Percentiles rank a stretch among this genome's conserved stretches.
phyloP scores from a whole-genome alignment of 1,140 invertebrate genomes.

The Dreissena rostriformis region DNA sequence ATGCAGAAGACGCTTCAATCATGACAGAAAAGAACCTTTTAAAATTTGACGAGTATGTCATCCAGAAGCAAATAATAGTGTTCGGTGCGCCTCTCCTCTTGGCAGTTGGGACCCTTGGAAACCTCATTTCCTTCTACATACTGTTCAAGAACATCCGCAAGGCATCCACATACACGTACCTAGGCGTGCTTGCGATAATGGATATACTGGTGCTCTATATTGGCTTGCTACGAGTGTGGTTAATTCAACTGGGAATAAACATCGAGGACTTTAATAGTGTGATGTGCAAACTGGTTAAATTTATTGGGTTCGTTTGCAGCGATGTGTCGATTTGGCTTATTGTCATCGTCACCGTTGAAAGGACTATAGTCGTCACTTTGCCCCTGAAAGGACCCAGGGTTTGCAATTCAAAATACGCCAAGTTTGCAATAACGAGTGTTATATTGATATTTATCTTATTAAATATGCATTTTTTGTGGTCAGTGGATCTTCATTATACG shows the following conservation, averaged over 20 bases:
- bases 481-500: constrained; percentile 34
- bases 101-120: constrained; percentile 76
- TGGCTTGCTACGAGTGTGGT: constrained; percentile 75
- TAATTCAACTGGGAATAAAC: constrained; percentile 70
- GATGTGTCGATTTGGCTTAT: constrained; percentile 79
- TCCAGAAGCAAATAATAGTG: constrained; percentile 44
- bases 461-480: constrained; percentile 77
- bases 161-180: constrained; percentile 76
- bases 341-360: constrained; percentile 79
- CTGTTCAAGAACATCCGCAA: constrained; percentile 62
- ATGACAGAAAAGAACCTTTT: constrained; percentile 2
- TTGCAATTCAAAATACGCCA: constrained; percentile 71
- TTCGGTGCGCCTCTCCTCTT: constrained; percentile 73
- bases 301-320: constrained; percentile 74
- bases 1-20: too few relatives aligned
- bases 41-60: constrained; percentile 17
- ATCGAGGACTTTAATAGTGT: constrained; percentile 61
- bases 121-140: constrained; percentile 73
- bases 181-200: constrained; percentile 72
- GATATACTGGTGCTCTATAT: constrained; percentile 76
- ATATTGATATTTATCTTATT: constrained; percentile 63
- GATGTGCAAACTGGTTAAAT: constrained; percentile 74
- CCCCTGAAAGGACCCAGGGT: constrained; percentile 74
- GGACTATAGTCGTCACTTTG: constrained; percentile 77
- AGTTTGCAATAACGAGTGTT: constrained; percentile 60